Evolutionary conservation across 2,888 invertebrate genomes (phyloP).

Genomic region (Eumacrocentrus americanus): DNA sequence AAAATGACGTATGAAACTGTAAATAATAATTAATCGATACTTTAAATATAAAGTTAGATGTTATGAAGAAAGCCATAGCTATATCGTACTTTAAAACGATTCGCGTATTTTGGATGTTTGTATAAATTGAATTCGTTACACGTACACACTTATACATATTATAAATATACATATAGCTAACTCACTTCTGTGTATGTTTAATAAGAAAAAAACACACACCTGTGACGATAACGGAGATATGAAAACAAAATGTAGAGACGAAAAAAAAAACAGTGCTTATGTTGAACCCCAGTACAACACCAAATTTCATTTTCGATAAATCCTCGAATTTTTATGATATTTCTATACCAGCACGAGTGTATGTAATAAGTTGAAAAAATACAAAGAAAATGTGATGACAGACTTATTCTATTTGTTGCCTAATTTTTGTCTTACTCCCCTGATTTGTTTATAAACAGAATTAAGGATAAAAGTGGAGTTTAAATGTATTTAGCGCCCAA

Average conservation of each 20-base stretch:
- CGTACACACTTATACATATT: conserved; percentile 24
- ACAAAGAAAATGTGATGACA: background rate
- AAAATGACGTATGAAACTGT: conserved; percentile 4
- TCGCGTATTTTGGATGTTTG: conserved; percentile 39
- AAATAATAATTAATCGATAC: conserved; percentile 19
- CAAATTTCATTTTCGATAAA: conserved; percentile 10
- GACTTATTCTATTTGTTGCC: too few relatives aligned
- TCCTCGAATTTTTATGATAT: conserved; percentile 57
- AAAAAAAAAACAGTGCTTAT: conserved; percentile 8
- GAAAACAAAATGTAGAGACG: conserved; percentile 1
- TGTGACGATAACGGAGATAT: conserved; percentile 35
- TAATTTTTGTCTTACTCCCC: too few relatives aligned
- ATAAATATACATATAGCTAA: conserved; percentile 27
- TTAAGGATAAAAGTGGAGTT: too few relatives aligned
- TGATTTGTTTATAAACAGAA: too few relatives aligned
- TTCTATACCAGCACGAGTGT: conserved; percentile 57
- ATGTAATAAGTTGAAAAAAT: conserved; percentile 48
- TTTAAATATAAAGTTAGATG: conserved; percentile 8
- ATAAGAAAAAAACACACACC: too few relatives aligned
- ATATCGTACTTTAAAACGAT: conserved; percentile 28
- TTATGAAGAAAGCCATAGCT: conserved; percentile 16
- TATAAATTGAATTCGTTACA: conserved; percentile 38
- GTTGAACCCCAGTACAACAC: conserved; percentile 7
- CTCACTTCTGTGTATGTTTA: background rate
- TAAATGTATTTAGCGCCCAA: too few relatives aligned